These are phyloP conservation scores for Graptemys geographica DNA, from an alignment of 2,797 vertebrate genomes.

Conservation along the genomic window DNA sequence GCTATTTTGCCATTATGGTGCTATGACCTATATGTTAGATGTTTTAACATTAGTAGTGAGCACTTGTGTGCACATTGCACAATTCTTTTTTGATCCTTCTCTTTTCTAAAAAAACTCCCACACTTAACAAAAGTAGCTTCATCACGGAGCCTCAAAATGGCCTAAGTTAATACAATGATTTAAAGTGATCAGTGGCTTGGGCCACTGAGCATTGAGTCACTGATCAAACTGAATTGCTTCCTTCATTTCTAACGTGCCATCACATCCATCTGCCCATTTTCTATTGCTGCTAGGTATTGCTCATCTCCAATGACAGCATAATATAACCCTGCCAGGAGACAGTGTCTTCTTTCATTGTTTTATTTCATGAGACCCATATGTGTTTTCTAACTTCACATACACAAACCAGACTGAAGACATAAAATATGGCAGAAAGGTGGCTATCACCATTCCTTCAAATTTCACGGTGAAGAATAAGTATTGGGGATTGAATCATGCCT, in stretches of 20 bases:
- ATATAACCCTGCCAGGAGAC: background rate
- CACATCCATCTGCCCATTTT: conserved; percentile 15
- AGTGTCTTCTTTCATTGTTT: background rate
- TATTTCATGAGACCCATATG: background rate
- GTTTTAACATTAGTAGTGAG: background rate
- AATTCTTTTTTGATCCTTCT: background rate
- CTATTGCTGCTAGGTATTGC: background rate
- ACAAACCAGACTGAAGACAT: background rate
- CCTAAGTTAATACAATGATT: background rate
- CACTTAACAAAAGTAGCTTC: background rate
- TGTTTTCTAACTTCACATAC: background rate
- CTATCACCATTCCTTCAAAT: conserved; percentile 36
- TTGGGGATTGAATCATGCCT: background rate
- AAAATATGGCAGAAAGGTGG: background rate
- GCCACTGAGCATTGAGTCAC: background rate
- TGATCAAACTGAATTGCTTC: background rate
- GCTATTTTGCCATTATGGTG: background rate
- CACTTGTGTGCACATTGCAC: background rate
- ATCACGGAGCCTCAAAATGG: background rate
- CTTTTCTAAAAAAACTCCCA: background rate
- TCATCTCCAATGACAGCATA: background rate
- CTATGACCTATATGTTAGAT: background rate
- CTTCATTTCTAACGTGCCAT: background rate
- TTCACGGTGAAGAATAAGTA: background rate
- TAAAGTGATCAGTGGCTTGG: background rate